phyloP scores from a whole-genome alignment of 2,797 vertebrate genomes.

The Melanotaenia pygmaea region DNA sequence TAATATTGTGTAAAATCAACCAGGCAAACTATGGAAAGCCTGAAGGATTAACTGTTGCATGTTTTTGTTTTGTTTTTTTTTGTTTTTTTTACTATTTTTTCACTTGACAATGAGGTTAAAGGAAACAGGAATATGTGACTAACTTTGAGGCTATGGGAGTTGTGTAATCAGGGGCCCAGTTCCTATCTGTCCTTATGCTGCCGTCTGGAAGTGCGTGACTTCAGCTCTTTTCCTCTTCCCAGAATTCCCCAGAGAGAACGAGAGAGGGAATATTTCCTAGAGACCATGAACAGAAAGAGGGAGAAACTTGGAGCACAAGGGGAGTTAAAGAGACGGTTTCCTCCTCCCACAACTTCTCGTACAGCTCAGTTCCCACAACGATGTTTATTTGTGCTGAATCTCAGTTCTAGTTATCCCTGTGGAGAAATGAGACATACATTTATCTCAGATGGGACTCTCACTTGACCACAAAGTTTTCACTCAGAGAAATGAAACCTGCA shows the following conservation, averaged over 20 bases:
- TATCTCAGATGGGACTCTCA: constrained; percentile 6
- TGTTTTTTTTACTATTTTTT: background rate
- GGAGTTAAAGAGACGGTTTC: constrained; percentile 29
- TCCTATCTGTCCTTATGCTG: constrained; percentile 41
- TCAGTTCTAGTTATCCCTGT: constrained; percentile 8
- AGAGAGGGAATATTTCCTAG: constrained; percentile 34
- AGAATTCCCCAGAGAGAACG: constrained; percentile 49
- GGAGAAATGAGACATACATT: constrained; percentile 29
- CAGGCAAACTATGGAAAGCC: too few species aligned
- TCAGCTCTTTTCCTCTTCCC: constrained; percentile 66
- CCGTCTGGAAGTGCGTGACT: constrained; percentile 61
- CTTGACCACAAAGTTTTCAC: constrained; percentile 12
- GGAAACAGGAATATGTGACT: constrained; percentile 17
- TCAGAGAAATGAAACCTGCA: background rate
- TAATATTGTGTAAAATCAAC: too few species aligned
- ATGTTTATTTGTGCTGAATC: constrained; percentile 59
- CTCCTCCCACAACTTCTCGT: constrained; percentile 52
- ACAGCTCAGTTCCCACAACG: constrained; percentile 48
- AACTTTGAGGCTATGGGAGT: constrained; percentile 27
- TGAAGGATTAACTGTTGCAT: constrained; percentile 19
- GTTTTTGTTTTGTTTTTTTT: background rate
- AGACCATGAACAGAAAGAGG: constrained; percentile 27
- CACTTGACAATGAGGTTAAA: background rate
- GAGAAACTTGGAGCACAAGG: constrained; percentile 1
- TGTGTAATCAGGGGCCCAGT: constrained; percentile 42